These are phyloP conservation scores for Diorhabda elongata DNA, from an alignment of 1,140 invertebrate species.

Conservation along the genomic window DNA sequence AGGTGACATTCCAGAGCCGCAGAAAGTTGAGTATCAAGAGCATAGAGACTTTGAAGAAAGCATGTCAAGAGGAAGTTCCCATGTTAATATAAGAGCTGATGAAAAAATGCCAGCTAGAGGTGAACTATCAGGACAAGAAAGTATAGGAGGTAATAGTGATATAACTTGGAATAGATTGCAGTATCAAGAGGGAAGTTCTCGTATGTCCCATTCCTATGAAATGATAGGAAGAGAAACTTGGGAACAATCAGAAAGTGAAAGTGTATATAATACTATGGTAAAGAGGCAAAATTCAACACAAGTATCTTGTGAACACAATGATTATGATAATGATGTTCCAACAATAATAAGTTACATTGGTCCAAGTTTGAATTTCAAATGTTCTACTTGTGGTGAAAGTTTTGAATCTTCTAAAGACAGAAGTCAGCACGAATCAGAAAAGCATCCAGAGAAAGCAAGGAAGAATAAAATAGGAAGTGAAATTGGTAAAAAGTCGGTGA, in stretches of 20 bases:
- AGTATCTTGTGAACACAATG: conserved; percentile 17
- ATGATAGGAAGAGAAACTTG: conserved; percentile 63
- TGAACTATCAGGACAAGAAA: conserved; percentile 77
- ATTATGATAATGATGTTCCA: conserved; percentile 32
- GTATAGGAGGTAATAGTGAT: conserved; percentile 57
- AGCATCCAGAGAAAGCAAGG: conserved; percentile 38
- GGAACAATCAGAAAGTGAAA: conserved; percentile 63
- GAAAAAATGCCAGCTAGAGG: conserved; percentile 79
- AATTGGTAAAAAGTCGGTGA: conserved; percentile 38
- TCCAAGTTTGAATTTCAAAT: conserved; percentile 50
- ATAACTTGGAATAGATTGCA: conserved; percentile 41
- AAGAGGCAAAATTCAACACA: conserved; percentile 26
- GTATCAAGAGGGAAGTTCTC: conserved; percentile 45
- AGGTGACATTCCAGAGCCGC: conserved; percentile 28
- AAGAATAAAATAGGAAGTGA: conserved; percentile 26
- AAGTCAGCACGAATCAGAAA: conserved; percentile 56
- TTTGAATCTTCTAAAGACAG: conserved; percentile 64
- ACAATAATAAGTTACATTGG: conserved; percentile 36
- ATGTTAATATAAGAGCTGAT: conserved; percentile 75
- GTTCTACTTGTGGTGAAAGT: conserved; percentile 56
- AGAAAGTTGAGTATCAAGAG: conserved; percentile 26
- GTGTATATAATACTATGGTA: conserved; percentile 49
- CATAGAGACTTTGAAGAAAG: conserved; percentile 53
- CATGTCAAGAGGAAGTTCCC: conserved; percentile 58
- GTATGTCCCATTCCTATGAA: conserved; percentile 53